Base-by-base conservation (phyloP, 1,140 invertebrate species). In the Heliothis subflexa region DNA sequence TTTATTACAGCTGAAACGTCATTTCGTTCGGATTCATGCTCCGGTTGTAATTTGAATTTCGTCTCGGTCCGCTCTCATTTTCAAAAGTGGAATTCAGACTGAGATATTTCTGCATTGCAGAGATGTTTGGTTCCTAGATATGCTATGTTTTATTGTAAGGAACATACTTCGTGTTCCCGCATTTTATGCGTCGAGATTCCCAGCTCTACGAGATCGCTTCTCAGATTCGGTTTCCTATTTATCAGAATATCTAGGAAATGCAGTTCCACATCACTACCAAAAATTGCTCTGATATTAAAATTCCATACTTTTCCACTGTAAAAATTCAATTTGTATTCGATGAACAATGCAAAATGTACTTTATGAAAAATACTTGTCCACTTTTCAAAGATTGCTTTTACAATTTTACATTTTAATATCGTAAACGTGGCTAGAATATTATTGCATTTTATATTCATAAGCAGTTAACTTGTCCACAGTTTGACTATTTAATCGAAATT, bases 1-100 rank as follows among this genome's bases (percentile, higher is more conserved):
- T 83, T 86, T 81, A 83, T 81, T 78, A 80, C 68, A 61, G 16
- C 33, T 21, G 68, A 77, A 79, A 79, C 75, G 72, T 77, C 68
- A 72, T 80, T 78, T 81, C 61, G 59, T 77, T 77, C 68, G 40
- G 64, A 62, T 71, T 71, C 77, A 78, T 55, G 77, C 54, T 72
- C 57, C 55, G 57, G 18, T 62, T 72, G 77, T 77, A 77, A 77
- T 77, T 77, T 77, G 74, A 77, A 77, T 77, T 68, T 77, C 74
- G 59, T 76, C 73, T 64, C 59, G 59, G 21, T 64, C 59, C 16
- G 47, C 73, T 76, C 25, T 76, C 73, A 54, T 76, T 76, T 76
- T 64, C 59, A 49, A 52, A 61, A 76, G 73, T 62, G 73, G 73
- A 76, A 76, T 76, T 50, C 12, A n/a, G 52, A 21, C 52, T 12